phyloP scores from a whole-genome alignment of 35 echinoderm and acorn worm species.

The Acanthaster planci region DNA sequence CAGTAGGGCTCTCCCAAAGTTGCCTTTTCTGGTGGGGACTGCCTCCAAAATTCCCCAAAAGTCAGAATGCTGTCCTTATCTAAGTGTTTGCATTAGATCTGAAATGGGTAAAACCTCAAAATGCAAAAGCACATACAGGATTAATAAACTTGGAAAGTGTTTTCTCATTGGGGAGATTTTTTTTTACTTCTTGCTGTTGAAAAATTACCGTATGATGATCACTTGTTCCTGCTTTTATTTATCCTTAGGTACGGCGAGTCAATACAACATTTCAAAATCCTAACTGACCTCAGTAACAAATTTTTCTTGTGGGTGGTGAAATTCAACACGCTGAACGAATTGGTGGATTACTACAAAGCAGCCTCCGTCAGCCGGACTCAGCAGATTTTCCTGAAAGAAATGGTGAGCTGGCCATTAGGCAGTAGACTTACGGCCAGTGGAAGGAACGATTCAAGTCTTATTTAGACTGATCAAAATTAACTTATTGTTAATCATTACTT shows the following conservation, averaged over 20 bases:
- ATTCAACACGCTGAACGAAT: constrained; percentile 90
- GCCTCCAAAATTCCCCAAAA: too few species aligned
- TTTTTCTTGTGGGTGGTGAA: constrained; percentile 94
- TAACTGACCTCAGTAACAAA: constrained; percentile 78
- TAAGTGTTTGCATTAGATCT: too few species aligned
- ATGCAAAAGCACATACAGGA: too few species aligned
- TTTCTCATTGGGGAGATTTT: too few species aligned
- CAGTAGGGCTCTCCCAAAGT: too few species aligned
- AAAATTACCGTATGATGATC: too few species aligned
- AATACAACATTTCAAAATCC: constrained; percentile 97
- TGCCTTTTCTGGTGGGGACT: too few species aligned
- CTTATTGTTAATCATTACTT: background rate
- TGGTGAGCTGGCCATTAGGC: background rate
- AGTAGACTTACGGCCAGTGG: background rate
- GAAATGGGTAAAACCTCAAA: too few species aligned
- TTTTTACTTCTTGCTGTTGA: too few species aligned
- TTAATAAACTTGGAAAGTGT: too few species aligned
- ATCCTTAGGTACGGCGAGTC: constrained; percentile 49
- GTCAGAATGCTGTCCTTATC: too few species aligned
- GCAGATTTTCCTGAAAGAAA: constrained; percentile 69
- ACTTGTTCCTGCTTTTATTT: background rate
- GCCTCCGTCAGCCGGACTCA: constrained; percentile 80
- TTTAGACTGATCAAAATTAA: background rate
- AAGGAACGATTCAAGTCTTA: background rate
- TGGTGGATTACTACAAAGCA: constrained; percentile 75